Percentiles rank a stretch among this genome's conserved stretches.
phyloP scores from a whole-genome alignment of 2,888 invertebrate species.

The Vanessa cardui region DNA sequence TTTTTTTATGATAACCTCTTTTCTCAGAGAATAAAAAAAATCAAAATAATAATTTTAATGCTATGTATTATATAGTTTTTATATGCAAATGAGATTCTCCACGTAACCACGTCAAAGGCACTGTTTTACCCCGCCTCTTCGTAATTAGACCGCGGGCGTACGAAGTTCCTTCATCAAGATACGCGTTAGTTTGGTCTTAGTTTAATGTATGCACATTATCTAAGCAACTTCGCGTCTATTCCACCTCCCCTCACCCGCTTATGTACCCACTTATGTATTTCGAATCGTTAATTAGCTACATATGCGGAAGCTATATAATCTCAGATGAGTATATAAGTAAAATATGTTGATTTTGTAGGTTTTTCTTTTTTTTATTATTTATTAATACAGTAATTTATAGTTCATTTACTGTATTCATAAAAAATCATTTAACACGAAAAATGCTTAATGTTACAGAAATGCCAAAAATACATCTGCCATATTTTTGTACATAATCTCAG shows the following conservation, averaged over 20 bases:
- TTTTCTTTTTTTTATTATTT: too few species aligned
- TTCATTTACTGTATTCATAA: too few species aligned
- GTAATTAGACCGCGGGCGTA: conserved; percentile 74
- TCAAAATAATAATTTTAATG: too few species aligned
- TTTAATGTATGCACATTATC: conserved; percentile 83
- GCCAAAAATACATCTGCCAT: too few species aligned
- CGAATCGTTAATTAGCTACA: conserved; percentile 43
- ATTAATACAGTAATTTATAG: too few species aligned
- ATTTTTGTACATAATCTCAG: too few species aligned
- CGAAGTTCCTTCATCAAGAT: conserved; percentile 80
- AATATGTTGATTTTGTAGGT: background rate
- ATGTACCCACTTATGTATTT: conserved; percentile 61
- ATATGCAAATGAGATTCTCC: conserved; percentile 48
- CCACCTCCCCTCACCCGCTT: conserved; percentile 45
- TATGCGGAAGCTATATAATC: conserved; percentile 22
- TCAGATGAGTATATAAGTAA: conserved; percentile 15
- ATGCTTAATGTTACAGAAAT: too few species aligned
- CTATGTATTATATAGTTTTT: conserved; percentile 40
- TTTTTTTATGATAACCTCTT: too few species aligned
- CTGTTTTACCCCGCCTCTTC: conserved; percentile 52
- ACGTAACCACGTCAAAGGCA: conserved; percentile 47
- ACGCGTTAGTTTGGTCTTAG: conserved; percentile 79
- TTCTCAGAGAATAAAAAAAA: too few species aligned
- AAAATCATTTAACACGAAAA: too few species aligned
- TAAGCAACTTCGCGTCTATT: conserved; percentile 72